These are phyloP conservation scores for Melanotaenia trifasciata DNA, from an alignment of 2,797 vertebrate species.

Conservation along the genomic window DNA sequence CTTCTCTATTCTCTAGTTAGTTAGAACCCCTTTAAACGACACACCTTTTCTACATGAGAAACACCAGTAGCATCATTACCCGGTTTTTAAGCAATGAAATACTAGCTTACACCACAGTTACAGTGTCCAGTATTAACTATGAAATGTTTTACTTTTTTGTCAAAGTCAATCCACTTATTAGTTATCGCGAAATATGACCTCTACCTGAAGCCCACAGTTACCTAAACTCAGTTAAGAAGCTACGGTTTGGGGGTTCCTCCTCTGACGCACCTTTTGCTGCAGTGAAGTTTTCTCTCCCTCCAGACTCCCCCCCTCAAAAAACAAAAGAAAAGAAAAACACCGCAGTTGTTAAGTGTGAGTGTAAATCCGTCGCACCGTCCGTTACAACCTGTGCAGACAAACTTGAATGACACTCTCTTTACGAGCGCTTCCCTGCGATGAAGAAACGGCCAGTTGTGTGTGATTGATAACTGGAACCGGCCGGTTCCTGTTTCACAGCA, in stretches of 20 bases:
- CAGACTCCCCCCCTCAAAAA: no score
- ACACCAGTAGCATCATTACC: no score
- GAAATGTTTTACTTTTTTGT: no score
- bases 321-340: neutral
- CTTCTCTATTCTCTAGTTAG: neutral
- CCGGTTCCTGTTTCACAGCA: neutral
- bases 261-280: neutral
- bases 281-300: neutral
- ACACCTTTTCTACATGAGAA: neutral
- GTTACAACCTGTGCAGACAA: accelerated
- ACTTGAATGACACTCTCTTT: neutral
- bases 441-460: neutral
- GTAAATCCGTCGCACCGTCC: neutral
- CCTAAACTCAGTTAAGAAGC: neutral
- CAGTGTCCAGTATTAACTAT: neutral
- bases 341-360: neutral
- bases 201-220: neutral
- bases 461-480: neutral
- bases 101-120: neutral
- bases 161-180: neutral
- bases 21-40: neutral
- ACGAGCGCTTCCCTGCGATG: neutral
- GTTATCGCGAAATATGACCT: neutral
- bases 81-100: no score
- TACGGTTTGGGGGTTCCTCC: no score